Percentiles rank a stretch among this genome's conserved stretches.
These are phyloP conservation scores for Polydrusus pterygomalis DNA, from an alignment of 2,888 invertebrate species.

Conservation along the genomic window DNA sequence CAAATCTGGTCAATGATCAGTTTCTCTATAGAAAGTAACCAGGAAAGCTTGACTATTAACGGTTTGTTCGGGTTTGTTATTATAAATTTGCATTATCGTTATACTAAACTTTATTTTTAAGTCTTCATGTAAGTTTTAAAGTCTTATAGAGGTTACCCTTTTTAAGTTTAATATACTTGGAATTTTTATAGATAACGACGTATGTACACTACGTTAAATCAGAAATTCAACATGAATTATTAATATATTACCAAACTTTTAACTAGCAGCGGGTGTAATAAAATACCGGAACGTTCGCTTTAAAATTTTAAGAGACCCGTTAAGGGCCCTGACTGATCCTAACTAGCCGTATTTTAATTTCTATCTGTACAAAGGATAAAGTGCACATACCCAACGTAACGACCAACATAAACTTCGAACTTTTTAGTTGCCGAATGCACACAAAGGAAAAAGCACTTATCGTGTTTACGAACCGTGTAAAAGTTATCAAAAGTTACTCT, in stretches of 20 bases:
- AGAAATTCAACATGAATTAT: conserved; percentile 31
- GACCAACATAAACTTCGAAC: conserved; percentile 47
- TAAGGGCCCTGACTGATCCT: conserved; percentile 28
- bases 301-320: conserved; percentile 33
- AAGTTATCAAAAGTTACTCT: conserved; percentile 55
- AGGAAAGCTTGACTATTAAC: too few relatives aligned
- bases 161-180: background rate
- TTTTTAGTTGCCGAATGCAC: conserved; percentile 36
- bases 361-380: conserved; percentile 45
- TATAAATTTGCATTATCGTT: too few relatives aligned
- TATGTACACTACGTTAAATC: conserved; percentile 11
- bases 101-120: too few relatives aligned
- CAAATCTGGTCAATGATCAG: too few relatives aligned
- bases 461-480: conserved; percentile 55
- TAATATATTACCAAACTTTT: conserved; percentile 30
- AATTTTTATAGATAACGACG: background rate
- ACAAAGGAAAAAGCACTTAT: conserved; percentile 54
- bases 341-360: conserved; percentile 53
- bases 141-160: too few relatives aligned
- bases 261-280: conserved; percentile 14
- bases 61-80: too few relatives aligned
- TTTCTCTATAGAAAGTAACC: too few relatives aligned
- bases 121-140: background rate
- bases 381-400: conserved; percentile 43
- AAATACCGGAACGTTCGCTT: conserved; percentile 15